Conservation (phyloP, 2,888 invertebrate genomes). For the Conus canariensis region DNA sequence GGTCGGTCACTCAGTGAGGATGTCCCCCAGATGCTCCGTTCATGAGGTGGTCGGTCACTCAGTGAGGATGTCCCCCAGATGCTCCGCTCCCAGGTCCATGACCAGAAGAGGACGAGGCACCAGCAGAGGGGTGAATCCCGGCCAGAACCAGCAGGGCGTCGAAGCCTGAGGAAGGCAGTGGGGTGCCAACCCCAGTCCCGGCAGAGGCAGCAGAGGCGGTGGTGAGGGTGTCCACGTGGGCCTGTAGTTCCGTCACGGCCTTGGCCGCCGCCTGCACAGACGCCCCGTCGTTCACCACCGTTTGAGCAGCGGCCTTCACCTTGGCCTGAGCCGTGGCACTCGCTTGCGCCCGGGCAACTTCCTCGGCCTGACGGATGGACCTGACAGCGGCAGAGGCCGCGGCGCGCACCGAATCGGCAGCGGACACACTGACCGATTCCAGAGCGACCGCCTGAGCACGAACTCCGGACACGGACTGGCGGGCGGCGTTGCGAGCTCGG, state of each 20-base stretch:
- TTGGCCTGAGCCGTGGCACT: background rate
- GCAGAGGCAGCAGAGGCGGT: background rate
- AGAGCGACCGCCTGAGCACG: background rate
- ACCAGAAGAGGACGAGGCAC: background rate
- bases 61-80: too few relatives aligned
- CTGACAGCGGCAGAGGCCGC: background rate
- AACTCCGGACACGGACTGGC: background rate
- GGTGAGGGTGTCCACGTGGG: background rate
- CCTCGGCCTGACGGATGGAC: background rate
- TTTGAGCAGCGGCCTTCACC: background rate
- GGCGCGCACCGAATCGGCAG: background rate
- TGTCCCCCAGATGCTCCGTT: too few relatives aligned
- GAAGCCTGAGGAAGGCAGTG: background rate
- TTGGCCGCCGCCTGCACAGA: background rate
- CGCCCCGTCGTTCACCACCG: background rate
- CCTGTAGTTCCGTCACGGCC: background rate
- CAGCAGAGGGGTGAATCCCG: background rate
- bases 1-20: too few relatives aligned
- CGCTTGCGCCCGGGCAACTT: background rate
- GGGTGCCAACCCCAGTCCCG: background rate
- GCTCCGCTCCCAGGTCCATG: too few relatives aligned
- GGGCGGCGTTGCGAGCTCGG: background rate
- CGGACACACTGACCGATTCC: background rate
- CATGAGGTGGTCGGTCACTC: too few relatives aligned
- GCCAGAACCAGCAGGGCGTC: slow-evolving; percentile 3